Conservation (phyloP, 2,797 vertebrate species). For the Spinus olivaceus region DNA sequence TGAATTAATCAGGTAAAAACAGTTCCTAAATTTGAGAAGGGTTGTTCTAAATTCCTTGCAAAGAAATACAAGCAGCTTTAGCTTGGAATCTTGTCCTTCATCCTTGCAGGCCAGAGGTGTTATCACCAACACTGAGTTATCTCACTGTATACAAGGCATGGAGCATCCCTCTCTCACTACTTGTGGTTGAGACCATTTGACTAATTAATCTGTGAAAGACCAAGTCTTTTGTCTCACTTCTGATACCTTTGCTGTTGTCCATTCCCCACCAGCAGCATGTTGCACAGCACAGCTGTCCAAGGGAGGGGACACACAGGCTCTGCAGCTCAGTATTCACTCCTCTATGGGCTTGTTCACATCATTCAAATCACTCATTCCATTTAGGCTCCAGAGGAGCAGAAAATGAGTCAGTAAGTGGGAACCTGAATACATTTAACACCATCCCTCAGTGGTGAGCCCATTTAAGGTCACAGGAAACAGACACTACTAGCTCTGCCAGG, state of each 20-base stretch:
- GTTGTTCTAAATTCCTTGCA: background rate
- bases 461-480: background rate
- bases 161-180: background rate
- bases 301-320: background rate
- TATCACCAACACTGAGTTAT: background rate
- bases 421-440: background rate
- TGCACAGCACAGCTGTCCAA: background rate
- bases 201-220: background rate
- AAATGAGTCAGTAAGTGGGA: background rate
- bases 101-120: background rate
- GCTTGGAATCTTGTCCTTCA: background rate
- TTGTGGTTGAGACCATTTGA: background rate
- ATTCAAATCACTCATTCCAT: background rate
- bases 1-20: background rate
- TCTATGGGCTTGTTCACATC: background rate
- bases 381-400: background rate
- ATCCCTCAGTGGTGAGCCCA: background rate
- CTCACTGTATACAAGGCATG: fast-evolving
- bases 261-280: background rate
- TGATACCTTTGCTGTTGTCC: background rate
- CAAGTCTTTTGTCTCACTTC: background rate
- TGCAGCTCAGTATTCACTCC: background rate
- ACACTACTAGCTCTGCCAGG: background rate
- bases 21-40: background rate
- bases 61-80: background rate